Base-by-base conservation (phyloP, 2,888 invertebrate genomes). In the Lymantria monacha region DNA sequence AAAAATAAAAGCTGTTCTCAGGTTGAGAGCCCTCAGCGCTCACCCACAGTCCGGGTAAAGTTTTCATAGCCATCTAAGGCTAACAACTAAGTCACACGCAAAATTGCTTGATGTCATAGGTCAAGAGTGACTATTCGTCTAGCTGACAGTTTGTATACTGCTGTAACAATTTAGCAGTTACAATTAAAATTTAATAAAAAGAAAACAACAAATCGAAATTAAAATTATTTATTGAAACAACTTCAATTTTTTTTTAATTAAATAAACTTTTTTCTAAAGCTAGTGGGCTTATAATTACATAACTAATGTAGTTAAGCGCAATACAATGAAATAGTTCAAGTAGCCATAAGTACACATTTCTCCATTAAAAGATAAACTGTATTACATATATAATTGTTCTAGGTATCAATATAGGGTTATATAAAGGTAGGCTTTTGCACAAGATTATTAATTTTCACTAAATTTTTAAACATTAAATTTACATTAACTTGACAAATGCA, bases 191-290 rank as follows among this genome's bases (percentile, higher is more conserved):
- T 33, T 10, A 33, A 33, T 10, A 33, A 33, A 60, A 59, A 66
- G 55, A 76, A 69, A 63, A 57, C 63, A 60, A 51, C 55, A 54
- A 54, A 54, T 69, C 70, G 87, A 88, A 90, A 89, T 88, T 87
- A 88, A 86, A 87, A 81, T 87, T 78, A 87, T 91, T 88, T 90
- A 89, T 87, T 91, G 77, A 91, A 90, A 91, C 89, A 91, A 87
- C 80, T 87, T 85, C 79, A 83, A 83, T 85, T 74, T 79, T 63
- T 84, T 63, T 84, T 83, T 79, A 84, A 83, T 87, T 83, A 87
- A 79, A 83, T 81, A 82, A 75, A 77, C 77, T 80, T 83, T n/a
- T n/a, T 76, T 80, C 85, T 87, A 87, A 85, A 81, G 78, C 87
- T 88, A 87, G 72, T 76, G 81, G 85, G 85, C 81, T 83, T 80